phyloP scores from a whole-genome alignment of 1,140 invertebrate species.

The Drosophila bocqueti region DNA sequence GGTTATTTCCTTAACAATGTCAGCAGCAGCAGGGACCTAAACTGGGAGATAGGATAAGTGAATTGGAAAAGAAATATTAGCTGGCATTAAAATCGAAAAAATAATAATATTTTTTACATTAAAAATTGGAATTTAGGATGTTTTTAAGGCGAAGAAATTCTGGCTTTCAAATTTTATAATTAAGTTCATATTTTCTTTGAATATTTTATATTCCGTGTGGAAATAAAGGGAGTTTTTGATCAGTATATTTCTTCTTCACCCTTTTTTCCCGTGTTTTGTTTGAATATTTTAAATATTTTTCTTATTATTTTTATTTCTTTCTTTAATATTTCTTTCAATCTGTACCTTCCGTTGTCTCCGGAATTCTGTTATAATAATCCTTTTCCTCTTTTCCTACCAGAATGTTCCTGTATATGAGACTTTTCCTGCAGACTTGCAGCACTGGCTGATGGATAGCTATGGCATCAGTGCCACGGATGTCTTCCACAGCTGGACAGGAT shows the following conservation, averaged over 20 bases:
- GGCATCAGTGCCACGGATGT: slow-evolving; percentile 52
- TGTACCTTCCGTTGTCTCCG: neutral
- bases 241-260: too few species aligned
- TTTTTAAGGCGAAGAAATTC: neutral
- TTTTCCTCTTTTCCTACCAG: slow-evolving; percentile 33
- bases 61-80: neutral
- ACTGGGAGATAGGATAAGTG: slow-evolving; percentile 11
- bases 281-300: neutral
- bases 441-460: slow-evolving; percentile 61
- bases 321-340: neutral
- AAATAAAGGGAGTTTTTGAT: neutral
- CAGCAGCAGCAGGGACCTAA: slow-evolving; percentile 7
- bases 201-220: neutral
- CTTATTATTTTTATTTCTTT: neutral
- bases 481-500: slow-evolving; percentile 43
- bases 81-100: too few species aligned
- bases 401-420: slow-evolving; percentile 50
- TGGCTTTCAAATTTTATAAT: neutral
- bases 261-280: too few species aligned
- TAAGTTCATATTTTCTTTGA: neutral
- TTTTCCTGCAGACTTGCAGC: slow-evolving; percentile 54
- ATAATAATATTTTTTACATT: too few species aligned
- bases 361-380: slow-evolving; percentile 25
- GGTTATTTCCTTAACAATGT: slow-evolving; percentile 25
- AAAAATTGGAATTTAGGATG: neutral